Conservation (phyloP, 2,797 vertebrate genomes). For the Knipowitschia caucasica region DNA sequence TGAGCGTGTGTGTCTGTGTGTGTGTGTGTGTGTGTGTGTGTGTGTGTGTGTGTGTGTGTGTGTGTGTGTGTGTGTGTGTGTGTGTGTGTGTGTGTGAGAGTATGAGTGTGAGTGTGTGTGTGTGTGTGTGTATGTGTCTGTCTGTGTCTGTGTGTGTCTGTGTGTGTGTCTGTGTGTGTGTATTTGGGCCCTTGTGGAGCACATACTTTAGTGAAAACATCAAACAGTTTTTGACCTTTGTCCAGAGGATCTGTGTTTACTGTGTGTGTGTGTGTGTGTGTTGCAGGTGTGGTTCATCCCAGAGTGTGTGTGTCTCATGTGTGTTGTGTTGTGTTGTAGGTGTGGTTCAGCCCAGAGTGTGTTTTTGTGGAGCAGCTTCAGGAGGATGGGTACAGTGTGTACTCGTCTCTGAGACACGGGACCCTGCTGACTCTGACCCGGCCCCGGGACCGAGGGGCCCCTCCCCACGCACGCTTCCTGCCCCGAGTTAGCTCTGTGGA, state of each 20-base stretch:
- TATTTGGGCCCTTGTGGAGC: not conserved
- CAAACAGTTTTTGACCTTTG: conserved; percentile 74
- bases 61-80: too few relatives aligned
- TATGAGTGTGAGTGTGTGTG: too few relatives aligned
- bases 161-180: too few relatives aligned
- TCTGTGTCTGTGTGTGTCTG: too few relatives aligned
- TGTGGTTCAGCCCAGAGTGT: conserved; percentile 83
- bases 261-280: not conserved
- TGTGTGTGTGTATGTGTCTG: too few relatives aligned
- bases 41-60: too few relatives aligned
- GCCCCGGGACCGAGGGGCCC: conserved; percentile 67
- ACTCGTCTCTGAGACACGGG: conserved; percentile 77
- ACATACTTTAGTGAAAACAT: conserved; percentile 23
- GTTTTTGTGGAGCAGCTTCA: conserved; percentile 87
- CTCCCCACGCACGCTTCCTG: conserved; percentile 85
- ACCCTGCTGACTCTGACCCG: conserved; percentile 82
- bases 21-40: too few relatives aligned
- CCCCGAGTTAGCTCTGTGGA: conserved; percentile 80
- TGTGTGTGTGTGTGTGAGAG: too few relatives aligned
- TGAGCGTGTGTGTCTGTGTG: too few relatives aligned
- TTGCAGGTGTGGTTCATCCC: too few relatives aligned
- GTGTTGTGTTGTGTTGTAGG: conserved; percentile 58
- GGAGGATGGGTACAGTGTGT: conserved; percentile 86
- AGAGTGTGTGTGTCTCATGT: not conserved
- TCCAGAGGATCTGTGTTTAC: conserved; percentile 67